Percentiles rank a stretch among this genome's conserved stretches.
phyloP scores from a whole-genome alignment of 2,888 invertebrate genomes.

The Iselma pallidipennis region DNA sequence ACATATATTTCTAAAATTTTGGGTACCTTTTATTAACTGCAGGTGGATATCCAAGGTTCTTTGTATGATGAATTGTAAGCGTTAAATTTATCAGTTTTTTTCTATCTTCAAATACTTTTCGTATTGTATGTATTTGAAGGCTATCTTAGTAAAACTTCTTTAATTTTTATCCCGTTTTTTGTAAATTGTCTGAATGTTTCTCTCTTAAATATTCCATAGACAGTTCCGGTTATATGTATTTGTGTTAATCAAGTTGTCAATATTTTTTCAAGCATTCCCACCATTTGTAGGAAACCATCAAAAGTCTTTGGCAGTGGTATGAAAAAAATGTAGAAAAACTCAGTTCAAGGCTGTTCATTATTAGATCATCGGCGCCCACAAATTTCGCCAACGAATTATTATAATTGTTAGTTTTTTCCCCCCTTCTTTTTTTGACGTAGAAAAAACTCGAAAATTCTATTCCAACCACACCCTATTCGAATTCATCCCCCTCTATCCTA shows the following conservation, averaged over 20 bases:
- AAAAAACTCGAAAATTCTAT: background rate
- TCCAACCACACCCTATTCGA: constrained; percentile 19
- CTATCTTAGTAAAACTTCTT: too few relatives aligned
- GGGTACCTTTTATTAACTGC: too few relatives aligned
- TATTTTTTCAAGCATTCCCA: constrained; percentile 5
- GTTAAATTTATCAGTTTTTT: too few relatives aligned
- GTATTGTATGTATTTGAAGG: too few relatives aligned
- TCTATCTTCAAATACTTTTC: too few relatives aligned
- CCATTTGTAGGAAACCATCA: constrained; percentile 8
- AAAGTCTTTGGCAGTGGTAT: constrained; percentile 27
- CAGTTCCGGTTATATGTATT: background rate
- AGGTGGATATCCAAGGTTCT: too few relatives aligned
- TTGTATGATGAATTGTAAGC: too few relatives aligned
- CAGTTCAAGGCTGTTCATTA: constrained; percentile 34
- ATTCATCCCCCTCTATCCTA: too few relatives aligned
- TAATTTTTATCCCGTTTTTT: too few relatives aligned
- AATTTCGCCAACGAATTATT: constrained; percentile 13
- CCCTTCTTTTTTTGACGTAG: background rate
- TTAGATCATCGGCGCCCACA: constrained; percentile 27
- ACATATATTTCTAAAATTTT: too few relatives aligned
- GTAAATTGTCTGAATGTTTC: too few relatives aligned
- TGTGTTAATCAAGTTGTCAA: background rate
- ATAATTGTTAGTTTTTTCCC: background rate
- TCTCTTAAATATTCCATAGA: background rate
- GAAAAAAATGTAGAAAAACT: constrained; percentile 19